Base-by-base conservation (phyloP, 2,888 invertebrate species). In the Pandemis cinnamomeana region DNA sequence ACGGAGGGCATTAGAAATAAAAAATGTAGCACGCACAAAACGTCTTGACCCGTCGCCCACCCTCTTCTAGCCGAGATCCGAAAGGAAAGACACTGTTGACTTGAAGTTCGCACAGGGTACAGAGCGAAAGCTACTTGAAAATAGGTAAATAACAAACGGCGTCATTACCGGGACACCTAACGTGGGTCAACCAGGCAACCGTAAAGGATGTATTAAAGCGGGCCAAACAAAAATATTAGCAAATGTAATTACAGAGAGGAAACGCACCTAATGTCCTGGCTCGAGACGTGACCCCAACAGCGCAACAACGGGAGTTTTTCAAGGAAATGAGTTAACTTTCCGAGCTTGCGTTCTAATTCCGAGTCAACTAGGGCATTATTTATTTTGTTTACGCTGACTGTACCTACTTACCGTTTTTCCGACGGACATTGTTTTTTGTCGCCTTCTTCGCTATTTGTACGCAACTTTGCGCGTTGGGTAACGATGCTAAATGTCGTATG, bases 301-400 rank as follows among this genome's bases (percentile, higher is more conserved):
- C 88, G 87, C 80, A 75, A 79, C 82, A 86, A 86, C 86, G 83
- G 84, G 87, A 90, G 87, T 89, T 89, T 87, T 86, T 87, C 85
- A 88, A 87, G 90, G 90, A 91, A 91, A 90, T 91, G 88, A 89
- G 88, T 85, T 89, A 91, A 91, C 89, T 91, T 91, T 88, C 78
- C 75, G 81, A 81, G 81, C 83, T 81, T 81, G 76, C 79, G 79
- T 79, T 83, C 83, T 86, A 86, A 88, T 86, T 83, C 85, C 71
- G 72, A 73, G 77, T 69, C 76, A 77, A 74, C 72, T 71, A 67
- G 42, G 69, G 69, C 73, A 70, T 73, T 73, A 73, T 73, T 73
- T 70, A 73, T 73, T 73, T 66, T 73, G 69, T 73, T 73, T 73
- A 70, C 64, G 71, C 71, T 42, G 53, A 66, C 58, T 58, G 58